These are phyloP conservation scores for Glaucidium brasilianum DNA, from an alignment of 2,113 vertebrate species.

Conservation along the genomic window DNA sequence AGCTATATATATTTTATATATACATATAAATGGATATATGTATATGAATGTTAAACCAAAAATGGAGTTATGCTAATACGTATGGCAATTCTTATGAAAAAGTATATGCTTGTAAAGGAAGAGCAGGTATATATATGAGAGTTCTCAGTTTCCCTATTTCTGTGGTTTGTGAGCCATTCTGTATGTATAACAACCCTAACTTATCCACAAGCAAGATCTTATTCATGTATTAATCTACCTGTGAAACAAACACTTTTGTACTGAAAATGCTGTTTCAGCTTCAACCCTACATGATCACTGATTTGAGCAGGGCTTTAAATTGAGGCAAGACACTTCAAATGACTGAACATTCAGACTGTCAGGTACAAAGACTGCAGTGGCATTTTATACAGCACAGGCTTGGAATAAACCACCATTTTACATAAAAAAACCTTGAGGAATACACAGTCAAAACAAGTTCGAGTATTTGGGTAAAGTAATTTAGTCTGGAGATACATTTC, in stretches of 20 bases:
- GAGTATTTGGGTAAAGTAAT: not conserved
- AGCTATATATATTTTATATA: not conserved
- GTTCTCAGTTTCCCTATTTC: not conserved
- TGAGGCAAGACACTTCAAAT: not conserved
- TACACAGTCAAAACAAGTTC: not conserved
- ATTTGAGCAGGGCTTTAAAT: not conserved
- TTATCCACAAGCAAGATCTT: not conserved
- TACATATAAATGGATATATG: not conserved
- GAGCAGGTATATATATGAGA: not conserved
- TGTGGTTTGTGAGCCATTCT: not conserved
- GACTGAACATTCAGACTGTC: not conserved
- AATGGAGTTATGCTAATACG: not conserved
- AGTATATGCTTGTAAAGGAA: not conserved
- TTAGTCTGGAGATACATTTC: not conserved
- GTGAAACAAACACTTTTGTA: not conserved
- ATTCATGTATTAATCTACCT: not conserved
- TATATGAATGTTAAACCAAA: not conserved
- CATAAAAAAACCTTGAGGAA: not conserved
- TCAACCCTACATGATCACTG: not conserved
- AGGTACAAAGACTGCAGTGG: not conserved
- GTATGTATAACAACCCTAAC: not conserved
- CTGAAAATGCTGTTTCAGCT: not conserved
- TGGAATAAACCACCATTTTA: not conserved
- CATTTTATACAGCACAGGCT: not conserved
- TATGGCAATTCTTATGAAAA: not conserved